These are phyloP conservation scores for Ectemnius cavifrons DNA, from an alignment of 2,888 invertebrate genomes.

Conservation along the genomic window DNA sequence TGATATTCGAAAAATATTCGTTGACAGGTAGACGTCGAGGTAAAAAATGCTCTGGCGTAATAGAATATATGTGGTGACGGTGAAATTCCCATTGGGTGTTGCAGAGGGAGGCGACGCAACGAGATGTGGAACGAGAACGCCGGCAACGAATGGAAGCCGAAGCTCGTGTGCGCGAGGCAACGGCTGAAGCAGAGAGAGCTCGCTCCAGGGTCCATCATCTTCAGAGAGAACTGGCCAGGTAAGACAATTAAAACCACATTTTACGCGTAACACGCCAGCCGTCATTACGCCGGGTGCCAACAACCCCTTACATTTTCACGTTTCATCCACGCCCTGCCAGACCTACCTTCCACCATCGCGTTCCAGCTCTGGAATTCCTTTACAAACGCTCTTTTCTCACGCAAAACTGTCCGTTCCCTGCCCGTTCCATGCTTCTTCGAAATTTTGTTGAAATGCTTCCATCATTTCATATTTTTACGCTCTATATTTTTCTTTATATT, in stretches of 20 bases:
- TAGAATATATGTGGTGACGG: not conserved
- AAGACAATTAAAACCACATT: conserved; percentile 24
- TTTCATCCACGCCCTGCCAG: not conserved
- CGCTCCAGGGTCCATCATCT: conserved; percentile 76
- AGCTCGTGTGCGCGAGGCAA: conserved; percentile 76
- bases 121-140: conserved; percentile 78
- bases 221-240: conserved; percentile 78
- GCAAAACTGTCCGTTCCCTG: too few species aligned
- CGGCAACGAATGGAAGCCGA: conserved; percentile 78
- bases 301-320: conserved; percentile 1
- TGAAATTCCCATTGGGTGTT: conserved; percentile 68
- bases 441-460: too few species aligned
- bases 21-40: too few species aligned
- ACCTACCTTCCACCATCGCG: too few species aligned
- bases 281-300: not conserved
- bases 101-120: conserved; percentile 81
- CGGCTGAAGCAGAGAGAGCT: conserved; percentile 77
- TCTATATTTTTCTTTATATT: too few species aligned
- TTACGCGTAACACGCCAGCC: conserved; percentile 5
- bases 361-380: too few species aligned
- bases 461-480: too few species aligned
- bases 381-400: too few species aligned
- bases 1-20: too few species aligned
- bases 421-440: too few species aligned
- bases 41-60: too few species aligned